These are phyloP conservation scores for Sebastes variabilis DNA, from an alignment of 2,797 vertebrate species.

Conservation along the genomic window DNA sequence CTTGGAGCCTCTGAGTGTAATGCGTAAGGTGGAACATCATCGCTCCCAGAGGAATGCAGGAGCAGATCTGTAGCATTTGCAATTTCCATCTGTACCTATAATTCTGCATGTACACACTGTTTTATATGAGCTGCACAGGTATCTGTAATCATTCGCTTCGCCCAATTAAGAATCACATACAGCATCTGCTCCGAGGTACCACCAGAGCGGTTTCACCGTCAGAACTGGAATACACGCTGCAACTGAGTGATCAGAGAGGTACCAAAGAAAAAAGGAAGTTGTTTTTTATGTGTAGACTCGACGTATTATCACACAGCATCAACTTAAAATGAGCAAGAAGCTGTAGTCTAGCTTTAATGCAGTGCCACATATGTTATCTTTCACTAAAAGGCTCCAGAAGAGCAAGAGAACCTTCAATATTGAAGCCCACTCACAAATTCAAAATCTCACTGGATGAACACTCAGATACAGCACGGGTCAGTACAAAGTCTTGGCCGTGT, in stretches of 20 bases:
- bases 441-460: constrained; percentile 5
- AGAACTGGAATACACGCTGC: constrained; percentile 65
- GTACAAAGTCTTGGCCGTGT: constrained; percentile 34
- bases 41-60: constrained; percentile 59
- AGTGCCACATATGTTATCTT: background rate
- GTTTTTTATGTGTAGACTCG: constrained; percentile 13
- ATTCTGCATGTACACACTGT: constrained; percentile 68
- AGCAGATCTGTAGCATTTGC: constrained; percentile 67
- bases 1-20: constrained; percentile 46
- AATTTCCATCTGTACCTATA: constrained; percentile 68
- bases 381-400: background rate
- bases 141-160: constrained; percentile 79
- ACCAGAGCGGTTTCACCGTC: constrained; percentile 68
- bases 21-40: constrained; percentile 67
- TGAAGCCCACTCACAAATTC: constrained; percentile 17
- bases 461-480: constrained; percentile 11
- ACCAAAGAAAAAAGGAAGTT: constrained; percentile 15
- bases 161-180: constrained; percentile 83
- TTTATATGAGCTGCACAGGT: constrained; percentile 76
- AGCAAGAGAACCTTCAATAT: background rate
- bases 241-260: constrained; percentile 63
- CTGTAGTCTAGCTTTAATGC: background rate
- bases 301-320: background rate
- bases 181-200: constrained; percentile 79
- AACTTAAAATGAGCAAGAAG: constrained; percentile 5